A percentile compares a stretch with the other conserved stretches of the same genome.
Evolutionary conservation across 2,888 invertebrate genomes (phyloP).

Genomic region (Punctoribates punctum): DNA sequence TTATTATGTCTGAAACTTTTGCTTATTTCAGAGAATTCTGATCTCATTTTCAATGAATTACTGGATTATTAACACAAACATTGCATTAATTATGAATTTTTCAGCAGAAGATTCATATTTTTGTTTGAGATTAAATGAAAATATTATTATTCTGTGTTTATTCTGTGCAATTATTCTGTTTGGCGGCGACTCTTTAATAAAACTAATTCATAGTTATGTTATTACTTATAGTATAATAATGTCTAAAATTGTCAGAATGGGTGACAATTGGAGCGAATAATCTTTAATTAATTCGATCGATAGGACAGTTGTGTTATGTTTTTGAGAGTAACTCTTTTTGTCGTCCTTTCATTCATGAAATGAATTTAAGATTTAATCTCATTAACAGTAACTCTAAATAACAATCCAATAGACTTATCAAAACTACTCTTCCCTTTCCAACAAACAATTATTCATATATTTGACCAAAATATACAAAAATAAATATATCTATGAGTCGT

Average conservation of each 20-base stretch:
- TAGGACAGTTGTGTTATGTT: background rate
- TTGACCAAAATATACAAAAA: too few relatives aligned
- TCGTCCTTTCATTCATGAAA: background rate
- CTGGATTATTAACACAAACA: background rate
- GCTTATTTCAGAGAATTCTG: background rate
- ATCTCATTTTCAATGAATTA: too few relatives aligned
- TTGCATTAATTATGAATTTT: background rate
- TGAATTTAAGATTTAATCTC: conserved; percentile 1
- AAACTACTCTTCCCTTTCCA: too few relatives aligned
- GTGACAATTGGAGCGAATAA: conserved; percentile 22
- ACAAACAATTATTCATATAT: too few relatives aligned
- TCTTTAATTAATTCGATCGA: conserved; percentile 25
- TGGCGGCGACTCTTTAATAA: background rate
- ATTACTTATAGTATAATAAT: background rate
- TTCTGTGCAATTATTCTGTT: background rate
- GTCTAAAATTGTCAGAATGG: background rate
- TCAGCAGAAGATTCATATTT: background rate
- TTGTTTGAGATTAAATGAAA: background rate
- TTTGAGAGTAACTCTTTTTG: background rate
- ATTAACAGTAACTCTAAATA: conserved; percentile 2
- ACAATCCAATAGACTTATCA: conserved; percentile 1
- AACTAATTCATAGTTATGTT: background rate
- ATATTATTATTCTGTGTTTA: background rate
- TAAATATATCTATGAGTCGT: too few relatives aligned
- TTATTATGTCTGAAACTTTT: background rate